Conservation (phyloP, 1,140 invertebrate genomes). For the Bombus cullumanus region DNA sequence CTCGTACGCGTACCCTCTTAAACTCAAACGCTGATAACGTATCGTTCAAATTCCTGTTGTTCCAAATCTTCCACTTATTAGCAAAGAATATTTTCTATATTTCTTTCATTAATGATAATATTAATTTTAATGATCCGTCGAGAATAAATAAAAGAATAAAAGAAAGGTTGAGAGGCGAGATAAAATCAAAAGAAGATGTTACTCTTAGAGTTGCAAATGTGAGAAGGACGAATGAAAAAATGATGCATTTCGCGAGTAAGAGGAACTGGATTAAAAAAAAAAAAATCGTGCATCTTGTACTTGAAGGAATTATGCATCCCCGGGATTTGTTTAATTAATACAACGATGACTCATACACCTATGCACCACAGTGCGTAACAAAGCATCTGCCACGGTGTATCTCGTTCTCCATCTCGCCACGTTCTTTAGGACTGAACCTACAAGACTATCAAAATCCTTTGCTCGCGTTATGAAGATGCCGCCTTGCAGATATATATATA, state of each 20-base stretch:
- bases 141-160: background rate
- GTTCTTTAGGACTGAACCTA: slow-evolving; percentile 61
- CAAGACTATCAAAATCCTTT: slow-evolving; percentile 67
- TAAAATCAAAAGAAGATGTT: background rate
- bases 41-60: background rate
- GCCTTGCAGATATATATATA: slow-evolving; percentile 59
- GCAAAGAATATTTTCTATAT: background rate
- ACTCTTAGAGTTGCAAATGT: background rate
- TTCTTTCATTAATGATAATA: background rate
- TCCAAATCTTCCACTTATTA: background rate
- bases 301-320: slow-evolving; percentile 2
- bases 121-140: too few species aligned
- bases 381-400: slow-evolving; percentile 64
- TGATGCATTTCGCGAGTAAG: background rate
- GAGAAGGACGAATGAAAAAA: background rate
- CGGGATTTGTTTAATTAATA: slow-evolving; percentile 62
- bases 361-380: slow-evolving; percentile 50
- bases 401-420: slow-evolving; percentile 61
- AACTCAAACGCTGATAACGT: background rate
- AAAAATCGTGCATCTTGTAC: background rate
- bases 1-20: slow-evolving; percentile 8
- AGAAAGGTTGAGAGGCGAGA: fast-evolving
- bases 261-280: too few species aligned
- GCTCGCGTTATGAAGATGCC: slow-evolving; percentile 66
- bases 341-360: slow-evolving; percentile 62